Conservation (phyloP, 2,888 invertebrate species). For the Pardosa pseudoannulata region DNA sequence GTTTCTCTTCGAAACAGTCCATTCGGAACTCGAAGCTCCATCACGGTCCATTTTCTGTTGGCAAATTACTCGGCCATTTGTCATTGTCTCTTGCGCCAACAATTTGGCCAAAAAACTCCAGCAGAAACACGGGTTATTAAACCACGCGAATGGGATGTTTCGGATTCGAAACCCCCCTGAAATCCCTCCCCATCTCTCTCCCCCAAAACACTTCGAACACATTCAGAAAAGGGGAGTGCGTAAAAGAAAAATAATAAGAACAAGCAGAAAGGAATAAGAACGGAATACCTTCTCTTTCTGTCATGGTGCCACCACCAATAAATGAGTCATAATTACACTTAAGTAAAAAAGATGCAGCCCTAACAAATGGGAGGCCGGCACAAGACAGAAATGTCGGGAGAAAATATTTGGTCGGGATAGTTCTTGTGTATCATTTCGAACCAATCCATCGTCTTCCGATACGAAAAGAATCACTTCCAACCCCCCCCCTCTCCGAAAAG, state of each 20-base stretch:
- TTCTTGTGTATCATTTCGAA: slow-evolving; percentile 64
- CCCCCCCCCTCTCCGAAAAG: neutral
- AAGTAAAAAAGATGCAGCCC: slow-evolving; percentile 24
- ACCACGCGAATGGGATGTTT: slow-evolving; percentile 13
- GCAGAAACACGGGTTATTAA: slow-evolving; percentile 37
- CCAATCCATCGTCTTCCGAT: slow-evolving; percentile 48
- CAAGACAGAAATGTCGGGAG: slow-evolving; percentile 46
- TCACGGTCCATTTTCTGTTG: neutral
- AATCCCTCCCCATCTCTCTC: neutral
- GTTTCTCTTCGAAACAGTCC: too few species aligned
- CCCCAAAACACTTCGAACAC: neutral
- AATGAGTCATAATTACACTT: slow-evolving; percentile 67
- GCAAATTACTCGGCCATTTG: slow-evolving; percentile 38
- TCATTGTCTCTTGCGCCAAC: slow-evolving; percentile 24
- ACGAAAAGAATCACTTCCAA: neutral
- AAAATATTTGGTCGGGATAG: slow-evolving; percentile 22
- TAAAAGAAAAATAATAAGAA: slow-evolving; percentile 16
- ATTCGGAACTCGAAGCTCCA: neutral
- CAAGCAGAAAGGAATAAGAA: neutral
- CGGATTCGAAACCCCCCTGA: too few species aligned
- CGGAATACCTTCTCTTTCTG: neutral
- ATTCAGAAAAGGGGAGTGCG: slow-evolving; percentile 1
- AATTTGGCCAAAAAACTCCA: slow-evolving; percentile 52
- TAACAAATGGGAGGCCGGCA: slow-evolving; percentile 40
- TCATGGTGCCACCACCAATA: slow-evolving; percentile 33